Base-by-base conservation (phyloP, 2,888 invertebrate species). In the Erebia epiphron region DNA sequence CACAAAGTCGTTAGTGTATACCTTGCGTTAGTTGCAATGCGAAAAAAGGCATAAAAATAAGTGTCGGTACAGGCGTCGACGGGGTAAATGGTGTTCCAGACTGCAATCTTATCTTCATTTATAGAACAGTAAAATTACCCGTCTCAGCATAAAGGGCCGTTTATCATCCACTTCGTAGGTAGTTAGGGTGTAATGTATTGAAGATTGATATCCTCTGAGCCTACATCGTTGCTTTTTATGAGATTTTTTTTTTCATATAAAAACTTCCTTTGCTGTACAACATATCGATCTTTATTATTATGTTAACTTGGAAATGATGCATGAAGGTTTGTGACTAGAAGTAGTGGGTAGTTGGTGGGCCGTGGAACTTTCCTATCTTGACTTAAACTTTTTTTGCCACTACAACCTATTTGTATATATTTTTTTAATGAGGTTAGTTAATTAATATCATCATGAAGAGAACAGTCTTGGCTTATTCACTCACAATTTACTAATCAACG, bases 71-170 rank as follows among this genome's bases (percentile, higher is more conserved):
- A 65, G 72, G 73, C 81, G 82, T 82, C 82, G 83, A 79, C 81
- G 84, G 80, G 21, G 84, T 85, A 85, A 88, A 89, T 86, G 81
- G 82, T 79, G 83, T 82, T 83, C 80, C 80, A 80, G 79, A 73
- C 78, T 78, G 85, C 85, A 88, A 88, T 88, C 87, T 89, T 91
- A 91, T 89, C 89, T 86, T 90, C 88, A 88, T 90, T 89, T 89
- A 90, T 88, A 88, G 89, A 86, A 86, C 86, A 86, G 87, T 89
- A 86, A 90, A 90, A 90, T 89, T 89, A 88, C 85, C 77, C 82
- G 79, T 85, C 85, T 83, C 85, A 87, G 86, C 84, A 88, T 87
- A 88, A 86, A 86, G 83, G 83, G 75, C 82, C 83, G 87, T 90
- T 90, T 90, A 90, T 89, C 88, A 89, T 89, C 86, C 85, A 82